Evolutionary conservation across 2,888 invertebrate genomes (phyloP).

Genomic region (Drosophila neonasuta): DNA sequence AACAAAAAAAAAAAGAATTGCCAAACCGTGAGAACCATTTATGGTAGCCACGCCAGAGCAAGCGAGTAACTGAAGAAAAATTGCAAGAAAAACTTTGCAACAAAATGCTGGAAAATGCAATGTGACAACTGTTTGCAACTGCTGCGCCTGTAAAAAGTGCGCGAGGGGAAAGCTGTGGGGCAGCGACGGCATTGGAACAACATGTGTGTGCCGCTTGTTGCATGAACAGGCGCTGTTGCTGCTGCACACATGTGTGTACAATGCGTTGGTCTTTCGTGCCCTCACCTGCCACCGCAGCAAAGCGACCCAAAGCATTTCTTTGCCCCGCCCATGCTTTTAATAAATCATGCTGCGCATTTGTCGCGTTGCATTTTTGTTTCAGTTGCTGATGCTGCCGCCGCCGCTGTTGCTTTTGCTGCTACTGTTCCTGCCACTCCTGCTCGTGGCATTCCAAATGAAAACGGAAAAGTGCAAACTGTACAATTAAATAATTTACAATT

Average conservation of each 20-base stretch:
- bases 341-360: slow-evolving; percentile 68
- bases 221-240: slow-evolving; percentile 39
- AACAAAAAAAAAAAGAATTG: slow-evolving; percentile 42
- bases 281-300: slow-evolving; percentile 16
- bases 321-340: slow-evolving; percentile 41
- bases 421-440: slow-evolving; percentile 33
- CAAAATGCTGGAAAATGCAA: slow-evolving; percentile 70
- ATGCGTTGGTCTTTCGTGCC: slow-evolving; percentile 47
- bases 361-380: slow-evolving; percentile 45
- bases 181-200: slow-evolving; percentile 10
- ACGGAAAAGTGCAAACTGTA: slow-evolving; percentile 55
- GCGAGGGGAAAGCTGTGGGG: background rate
- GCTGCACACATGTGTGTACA: slow-evolving; percentile 61
- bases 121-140: slow-evolving; percentile 44
- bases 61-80: slow-evolving; percentile 50
- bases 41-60: slow-evolving; percentile 49
- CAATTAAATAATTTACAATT: slow-evolving; percentile 71
- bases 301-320: background rate
- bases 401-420: slow-evolving; percentile 10
- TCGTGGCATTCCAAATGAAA: slow-evolving; percentile 59
- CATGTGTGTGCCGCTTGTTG: slow-evolving; percentile 53
- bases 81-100: slow-evolving; percentile 67
- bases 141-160: background rate
- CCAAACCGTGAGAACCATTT: slow-evolving; percentile 73
- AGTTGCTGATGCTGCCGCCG: slow-evolving; percentile 15